Percentiles rank a stretch among this genome's conserved stretches.
Conservation (phyloP, 2,113 vertebrate genomes). For the Promerops cafer region DNA sequence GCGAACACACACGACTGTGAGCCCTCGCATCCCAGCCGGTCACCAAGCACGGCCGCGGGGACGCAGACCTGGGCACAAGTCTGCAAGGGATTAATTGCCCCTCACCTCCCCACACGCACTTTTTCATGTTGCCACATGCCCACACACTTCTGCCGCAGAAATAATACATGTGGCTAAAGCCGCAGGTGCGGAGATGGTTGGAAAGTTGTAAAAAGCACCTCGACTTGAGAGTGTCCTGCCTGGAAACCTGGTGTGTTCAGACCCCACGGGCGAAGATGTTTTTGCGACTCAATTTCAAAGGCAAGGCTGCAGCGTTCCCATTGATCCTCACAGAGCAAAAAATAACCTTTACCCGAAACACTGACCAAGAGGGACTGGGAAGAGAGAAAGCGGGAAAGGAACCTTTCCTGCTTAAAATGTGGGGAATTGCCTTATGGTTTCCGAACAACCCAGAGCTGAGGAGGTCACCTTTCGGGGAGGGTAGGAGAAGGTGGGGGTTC, state of each 20-base stretch:
- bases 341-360: constrained; percentile 17
- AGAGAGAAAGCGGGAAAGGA: not conserved
- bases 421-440: not conserved
- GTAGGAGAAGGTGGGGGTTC: not conserved
- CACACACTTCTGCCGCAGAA: not conserved
- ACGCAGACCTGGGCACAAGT: not conserved
- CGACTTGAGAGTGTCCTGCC: constrained; percentile 16
- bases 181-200: constrained; percentile 57
- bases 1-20: not conserved
- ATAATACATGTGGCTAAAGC: constrained; percentile 14
- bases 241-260: not conserved
- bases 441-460: not conserved
- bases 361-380: not conserved
- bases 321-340: constrained; percentile 1
- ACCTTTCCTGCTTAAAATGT: not conserved
- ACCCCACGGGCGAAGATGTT: not conserved
- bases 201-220: constrained; percentile 50
- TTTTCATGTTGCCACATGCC: not conserved
- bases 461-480: not conserved
- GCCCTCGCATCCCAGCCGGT: not conserved
- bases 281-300: constrained; percentile 32
- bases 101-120: not conserved
- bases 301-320: constrained; percentile 15
- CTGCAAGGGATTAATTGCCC: not conserved
- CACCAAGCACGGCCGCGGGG: not conserved